Evolutionary conservation across 2,888 invertebrate genomes (phyloP).

Genomic region (Synergus itoensis): DNA sequence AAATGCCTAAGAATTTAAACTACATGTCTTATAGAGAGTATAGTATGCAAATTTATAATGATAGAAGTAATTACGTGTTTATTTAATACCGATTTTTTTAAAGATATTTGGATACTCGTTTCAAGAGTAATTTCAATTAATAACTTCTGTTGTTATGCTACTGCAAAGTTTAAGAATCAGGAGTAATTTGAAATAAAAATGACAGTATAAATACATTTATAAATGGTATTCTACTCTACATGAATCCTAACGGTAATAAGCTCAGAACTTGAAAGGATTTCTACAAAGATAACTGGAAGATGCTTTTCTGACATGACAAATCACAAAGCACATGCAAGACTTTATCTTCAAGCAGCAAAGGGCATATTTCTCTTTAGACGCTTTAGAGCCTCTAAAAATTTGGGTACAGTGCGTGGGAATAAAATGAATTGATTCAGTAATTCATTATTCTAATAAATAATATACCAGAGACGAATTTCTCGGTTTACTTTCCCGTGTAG

Average conservation of each 20-base stretch:
- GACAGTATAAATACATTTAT: not conserved
- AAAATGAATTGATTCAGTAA: not conserved
- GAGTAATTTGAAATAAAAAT: not conserved
- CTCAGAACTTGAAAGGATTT: constrained; percentile 21
- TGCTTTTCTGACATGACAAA: constrained; percentile 33
- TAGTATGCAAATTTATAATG: constrained; percentile 22
- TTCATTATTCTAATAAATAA: not conserved
- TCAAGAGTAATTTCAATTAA: not conserved
- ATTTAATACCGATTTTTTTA: not conserved
- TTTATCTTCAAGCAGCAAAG: constrained; percentile 11
- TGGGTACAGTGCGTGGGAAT: not conserved
- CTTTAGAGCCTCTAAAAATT: not conserved
- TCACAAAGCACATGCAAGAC: constrained; percentile 1
- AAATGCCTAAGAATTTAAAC: constrained; percentile 29
- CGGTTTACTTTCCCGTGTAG: not conserved
- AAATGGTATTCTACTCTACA: not conserved
- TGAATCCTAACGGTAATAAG: constrained; percentile 25
- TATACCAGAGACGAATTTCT: not conserved
- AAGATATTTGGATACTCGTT: not conserved
- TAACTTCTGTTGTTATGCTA: no score
- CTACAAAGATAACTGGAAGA: constrained; percentile 14
- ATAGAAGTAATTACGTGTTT: constrained; percentile 14
- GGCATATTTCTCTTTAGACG: constrained; percentile 11
- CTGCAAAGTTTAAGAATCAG: no score
- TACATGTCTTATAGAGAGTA: constrained; percentile 27